These are phyloP conservation scores for Pipistrellus pipistrellus DNA, from an alignment of 2,797 vertebrate genomes.

Conservation along the genomic window DNA sequence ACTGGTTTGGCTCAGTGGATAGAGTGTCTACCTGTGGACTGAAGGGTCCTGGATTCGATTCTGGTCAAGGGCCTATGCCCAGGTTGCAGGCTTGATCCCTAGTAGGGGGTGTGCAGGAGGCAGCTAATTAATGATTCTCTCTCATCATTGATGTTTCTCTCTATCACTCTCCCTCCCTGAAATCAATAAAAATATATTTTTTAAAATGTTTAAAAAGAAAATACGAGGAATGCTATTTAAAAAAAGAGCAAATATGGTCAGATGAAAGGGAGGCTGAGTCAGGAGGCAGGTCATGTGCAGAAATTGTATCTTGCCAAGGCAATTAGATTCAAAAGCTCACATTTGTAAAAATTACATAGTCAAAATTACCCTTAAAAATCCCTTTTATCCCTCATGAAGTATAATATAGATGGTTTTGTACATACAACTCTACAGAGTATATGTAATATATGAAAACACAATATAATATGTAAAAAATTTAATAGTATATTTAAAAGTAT, in stretches of 20 bases:
- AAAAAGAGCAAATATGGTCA: neutral
- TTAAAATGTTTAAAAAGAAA: too few relatives aligned
- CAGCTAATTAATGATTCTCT: too few relatives aligned
- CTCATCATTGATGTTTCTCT: too few relatives aligned
- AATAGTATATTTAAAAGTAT: neutral
- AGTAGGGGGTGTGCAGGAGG: too few relatives aligned
- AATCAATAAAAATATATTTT: too few relatives aligned
- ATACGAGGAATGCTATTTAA: too few relatives aligned
- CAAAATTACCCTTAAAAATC: constrained; percentile 21
- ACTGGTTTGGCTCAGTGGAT: too few relatives aligned
- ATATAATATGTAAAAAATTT: constrained; percentile 12
- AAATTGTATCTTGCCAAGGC: neutral
- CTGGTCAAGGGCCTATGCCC: too few relatives aligned
- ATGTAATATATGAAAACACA: neutral
- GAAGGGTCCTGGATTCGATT: too few relatives aligned
- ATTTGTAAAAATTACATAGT: neutral
- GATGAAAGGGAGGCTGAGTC: neutral
- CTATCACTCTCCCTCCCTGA: too few relatives aligned
- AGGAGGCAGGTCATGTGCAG: neutral
- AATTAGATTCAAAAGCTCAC: neutral
- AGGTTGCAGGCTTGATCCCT: too few relatives aligned
- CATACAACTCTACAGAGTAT: neutral
- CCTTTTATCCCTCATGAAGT: neutral
- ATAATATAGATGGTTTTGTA: constrained; percentile 21
- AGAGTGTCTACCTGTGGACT: too few relatives aligned